A percentile compares a stretch with the other conserved stretches of the same genome.
Evolutionary conservation across 2,888 invertebrate species (phyloP).

Genomic region (Oxyteleia sp.): DNA sequence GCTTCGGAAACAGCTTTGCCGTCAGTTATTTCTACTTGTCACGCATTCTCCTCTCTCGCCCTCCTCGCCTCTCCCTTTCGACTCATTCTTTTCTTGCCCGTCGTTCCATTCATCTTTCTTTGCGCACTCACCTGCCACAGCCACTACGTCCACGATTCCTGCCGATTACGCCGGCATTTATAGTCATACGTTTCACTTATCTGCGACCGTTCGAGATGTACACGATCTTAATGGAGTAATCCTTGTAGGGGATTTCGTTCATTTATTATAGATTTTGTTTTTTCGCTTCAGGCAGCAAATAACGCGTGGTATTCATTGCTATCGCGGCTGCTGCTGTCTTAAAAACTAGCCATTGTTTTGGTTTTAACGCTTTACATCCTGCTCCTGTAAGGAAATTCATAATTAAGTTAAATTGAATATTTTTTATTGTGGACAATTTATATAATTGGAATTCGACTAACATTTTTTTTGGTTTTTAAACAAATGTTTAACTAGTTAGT

Average conservation of each 20-base stretch:
- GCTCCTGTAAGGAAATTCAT: too few species aligned
- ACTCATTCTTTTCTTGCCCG: conserved; percentile 64
- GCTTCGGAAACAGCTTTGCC: conserved; percentile 46
- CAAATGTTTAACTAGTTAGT: too few species aligned
- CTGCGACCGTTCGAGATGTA: conserved; percentile 9
- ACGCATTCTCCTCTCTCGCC: conserved; percentile 14
- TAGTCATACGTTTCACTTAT: conserved; percentile 59
- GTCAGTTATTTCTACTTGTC: conserved; percentile 63
- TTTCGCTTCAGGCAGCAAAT: too few species aligned
- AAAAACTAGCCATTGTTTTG: too few species aligned
- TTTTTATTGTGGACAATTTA: too few species aligned
- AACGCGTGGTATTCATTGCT: too few species aligned
- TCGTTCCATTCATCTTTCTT: conserved; percentile 59
- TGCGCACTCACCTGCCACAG: conserved; percentile 43
- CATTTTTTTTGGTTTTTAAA: too few species aligned
- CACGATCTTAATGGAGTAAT: conserved; percentile 12
- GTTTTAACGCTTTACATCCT: too few species aligned
- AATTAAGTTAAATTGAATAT: too few species aligned
- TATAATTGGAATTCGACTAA: too few species aligned
- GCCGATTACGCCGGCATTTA: conserved; percentile 44
- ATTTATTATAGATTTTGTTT: conserved; percentile 34
- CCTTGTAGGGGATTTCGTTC: conserved; percentile 28
- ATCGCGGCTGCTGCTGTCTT: too few species aligned
- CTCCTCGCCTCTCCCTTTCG: conserved; percentile 59
- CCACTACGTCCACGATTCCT: conserved; percentile 15